Evolutionary conservation across 2,888 invertebrate genomes (phyloP).

Genomic region (Orchesella flavescens): DNA sequence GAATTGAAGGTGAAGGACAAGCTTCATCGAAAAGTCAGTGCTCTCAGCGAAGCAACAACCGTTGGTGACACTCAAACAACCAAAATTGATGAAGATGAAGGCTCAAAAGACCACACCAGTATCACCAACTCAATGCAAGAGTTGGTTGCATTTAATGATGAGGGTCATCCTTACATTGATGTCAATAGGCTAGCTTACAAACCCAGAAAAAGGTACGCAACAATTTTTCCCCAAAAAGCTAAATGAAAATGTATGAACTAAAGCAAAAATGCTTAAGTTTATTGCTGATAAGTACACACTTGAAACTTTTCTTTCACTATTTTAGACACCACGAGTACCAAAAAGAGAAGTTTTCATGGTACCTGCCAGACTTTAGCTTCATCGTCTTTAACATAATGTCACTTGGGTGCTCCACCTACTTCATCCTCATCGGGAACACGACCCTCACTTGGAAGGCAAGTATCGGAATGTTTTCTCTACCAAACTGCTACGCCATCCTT

Average conservation of each 20-base stretch:
- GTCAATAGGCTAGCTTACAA: constrained; percentile 33
- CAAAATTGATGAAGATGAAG: too few species aligned
- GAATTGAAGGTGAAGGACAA: too few species aligned
- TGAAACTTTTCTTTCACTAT: not conserved
- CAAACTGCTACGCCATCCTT: constrained; percentile 1
- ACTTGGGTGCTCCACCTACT: constrained; percentile 19
- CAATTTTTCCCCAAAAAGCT: too few species aligned
- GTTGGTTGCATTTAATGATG: constrained; percentile 26
- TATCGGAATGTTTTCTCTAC: constrained; percentile 31
- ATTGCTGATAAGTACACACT: too few species aligned
- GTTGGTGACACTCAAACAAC: too few species aligned
- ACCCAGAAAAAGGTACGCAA: not conserved
- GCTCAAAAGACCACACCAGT: too few species aligned
- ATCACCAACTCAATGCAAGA: not conserved
- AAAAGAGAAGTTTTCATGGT: constrained; percentile 27
- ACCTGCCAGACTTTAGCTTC: constrained; percentile 32
- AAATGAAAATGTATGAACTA: too few species aligned
- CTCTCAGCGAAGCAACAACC: too few species aligned
- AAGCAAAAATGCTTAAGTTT: not conserved
- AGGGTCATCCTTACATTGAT: constrained; percentile 49
- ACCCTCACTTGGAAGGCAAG: constrained; percentile 35
- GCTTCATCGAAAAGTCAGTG: too few species aligned
- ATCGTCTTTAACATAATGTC: constrained; percentile 25
- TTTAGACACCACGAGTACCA: not conserved
- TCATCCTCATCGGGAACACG: constrained; percentile 24